Evolutionary conservation across 2,888 invertebrate genomes (phyloP).

Genomic region (Eupithecia abbreviata): DNA sequence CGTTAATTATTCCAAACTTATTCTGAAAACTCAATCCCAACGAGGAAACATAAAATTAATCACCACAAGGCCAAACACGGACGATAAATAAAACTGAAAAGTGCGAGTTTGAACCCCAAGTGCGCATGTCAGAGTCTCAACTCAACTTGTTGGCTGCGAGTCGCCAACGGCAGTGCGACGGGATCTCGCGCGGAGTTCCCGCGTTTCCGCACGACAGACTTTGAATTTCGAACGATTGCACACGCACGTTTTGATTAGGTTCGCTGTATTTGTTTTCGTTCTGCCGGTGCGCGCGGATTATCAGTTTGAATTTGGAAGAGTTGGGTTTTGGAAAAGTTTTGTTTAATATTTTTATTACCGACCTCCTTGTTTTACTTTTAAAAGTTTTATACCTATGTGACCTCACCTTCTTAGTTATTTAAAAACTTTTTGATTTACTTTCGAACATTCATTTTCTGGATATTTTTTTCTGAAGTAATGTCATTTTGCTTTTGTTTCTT

Average conservation of each 20-base stretch:
- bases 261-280: conserved; percentile 38
- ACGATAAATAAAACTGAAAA: conserved; percentile 46
- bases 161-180: conserved; percentile 78
- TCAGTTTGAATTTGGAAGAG: conserved; percentile 26
- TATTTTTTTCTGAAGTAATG: not conserved
- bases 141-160: conserved; percentile 78
- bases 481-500: not conserved
- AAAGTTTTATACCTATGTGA: not conserved
- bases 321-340: conserved; percentile 27
- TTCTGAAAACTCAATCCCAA: conserved; percentile 16
- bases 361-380: not conserved
- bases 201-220: conserved; percentile 57
- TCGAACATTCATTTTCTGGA: not conserved
- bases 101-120: conserved; percentile 48
- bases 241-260: conserved; percentile 43
- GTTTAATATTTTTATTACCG: conserved; percentile 5
- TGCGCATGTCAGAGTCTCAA: conserved; percentile 78
- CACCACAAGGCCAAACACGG: conserved; percentile 36
- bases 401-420: not conserved
- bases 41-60: conserved; percentile 36
- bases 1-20: conserved; percentile 2
- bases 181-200: conserved; percentile 64
- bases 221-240: conserved; percentile 50
- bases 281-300: conserved; percentile 11
- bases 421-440: not conserved